Evolutionary conservation across 2,888 invertebrate genomes (phyloP), one percentile per base, ranked within the genome.

Genomic region (Spodoptera picta): DNA sequence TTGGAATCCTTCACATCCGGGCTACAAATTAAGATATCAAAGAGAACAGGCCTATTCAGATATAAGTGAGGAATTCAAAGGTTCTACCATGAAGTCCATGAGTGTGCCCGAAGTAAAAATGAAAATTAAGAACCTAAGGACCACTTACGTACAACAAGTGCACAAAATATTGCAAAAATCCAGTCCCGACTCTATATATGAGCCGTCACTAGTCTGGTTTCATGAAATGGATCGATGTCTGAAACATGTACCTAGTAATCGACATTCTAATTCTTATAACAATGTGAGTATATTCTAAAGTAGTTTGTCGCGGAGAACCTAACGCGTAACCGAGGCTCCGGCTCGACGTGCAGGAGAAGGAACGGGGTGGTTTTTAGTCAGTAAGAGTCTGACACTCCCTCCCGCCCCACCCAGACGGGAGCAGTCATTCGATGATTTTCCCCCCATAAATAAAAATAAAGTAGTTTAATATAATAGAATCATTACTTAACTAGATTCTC

Each of bases 111-210:
- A 95, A 81, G 90, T 94, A 2, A 95, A 92, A 81, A 87, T 88
- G 73, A 95, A 95, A 82, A 94, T 95, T 45, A 95, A 93, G 74
- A 94, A 91, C 68, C 81, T 95, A 9, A 83, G 95, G 61, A 92
- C 92, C n/a, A 95, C 95, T 0, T 95, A 95, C 52, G 80, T 85
- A 12, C 95, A 95, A 74, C 90, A 95, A 83, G 87, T 95, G 2
- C 87, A 91, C 61, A 95, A 95, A 84, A 92, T 95, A 69, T 73
- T 92, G 24, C 85, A 88, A 44, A 92, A 89, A 80, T 92, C 93
- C 0, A 88, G 85, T 45, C 92, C 92, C 0, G 87, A 91, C 60
- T 82, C 76, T 0, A 89, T 91, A 24, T 92, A 92, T 47, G 87
- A 90, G 68, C 92, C 93, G 0, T 89, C 92, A 0, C 69, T 94